Percentiles rank a stretch among this genome's conserved stretches.
Evolutionary conservation across 2,113 vertebrate genomes (phyloP).

Genomic region (Hyperopisus bebe): DNA sequence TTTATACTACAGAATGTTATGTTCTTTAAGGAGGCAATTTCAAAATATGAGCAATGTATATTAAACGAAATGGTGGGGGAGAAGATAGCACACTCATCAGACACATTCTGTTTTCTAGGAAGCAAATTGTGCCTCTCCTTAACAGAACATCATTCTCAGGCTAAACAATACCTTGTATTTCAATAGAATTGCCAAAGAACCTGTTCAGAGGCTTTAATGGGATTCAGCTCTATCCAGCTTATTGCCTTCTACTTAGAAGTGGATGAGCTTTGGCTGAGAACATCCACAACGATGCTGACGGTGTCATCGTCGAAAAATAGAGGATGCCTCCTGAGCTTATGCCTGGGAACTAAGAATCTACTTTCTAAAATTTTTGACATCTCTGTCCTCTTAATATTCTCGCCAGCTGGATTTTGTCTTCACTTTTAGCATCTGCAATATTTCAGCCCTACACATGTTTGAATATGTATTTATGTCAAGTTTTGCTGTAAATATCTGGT

Average conservation of each 20-base stretch:
- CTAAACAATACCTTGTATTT: neutral
- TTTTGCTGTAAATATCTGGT: neutral
- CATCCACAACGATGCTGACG: neutral
- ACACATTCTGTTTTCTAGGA: neutral
- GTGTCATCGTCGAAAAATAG: neutral
- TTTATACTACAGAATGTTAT: neutral
- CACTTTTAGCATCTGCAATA: neutral
- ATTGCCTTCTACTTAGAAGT: neutral
- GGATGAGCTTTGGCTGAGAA: neutral
- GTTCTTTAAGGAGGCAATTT: neutral
- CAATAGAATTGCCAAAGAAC: neutral
- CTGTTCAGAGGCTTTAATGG: neutral
- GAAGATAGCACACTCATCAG: neutral
- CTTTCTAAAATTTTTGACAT: neutral
- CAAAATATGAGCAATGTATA: neutral
- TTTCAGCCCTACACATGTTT: neutral
- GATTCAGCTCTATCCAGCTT: neutral
- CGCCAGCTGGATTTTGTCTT: neutral
- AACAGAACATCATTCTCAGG: neutral
- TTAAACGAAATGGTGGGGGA: neutral
- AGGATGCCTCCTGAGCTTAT: neutral
- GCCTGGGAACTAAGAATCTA: neutral
- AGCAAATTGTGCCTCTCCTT: neutral
- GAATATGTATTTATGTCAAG: neutral
- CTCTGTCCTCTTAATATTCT: neutral